These are phyloP conservation scores for Coleophora deauratella DNA, from an alignment of 2,888 invertebrate species.

Conservation along the genomic window DNA sequence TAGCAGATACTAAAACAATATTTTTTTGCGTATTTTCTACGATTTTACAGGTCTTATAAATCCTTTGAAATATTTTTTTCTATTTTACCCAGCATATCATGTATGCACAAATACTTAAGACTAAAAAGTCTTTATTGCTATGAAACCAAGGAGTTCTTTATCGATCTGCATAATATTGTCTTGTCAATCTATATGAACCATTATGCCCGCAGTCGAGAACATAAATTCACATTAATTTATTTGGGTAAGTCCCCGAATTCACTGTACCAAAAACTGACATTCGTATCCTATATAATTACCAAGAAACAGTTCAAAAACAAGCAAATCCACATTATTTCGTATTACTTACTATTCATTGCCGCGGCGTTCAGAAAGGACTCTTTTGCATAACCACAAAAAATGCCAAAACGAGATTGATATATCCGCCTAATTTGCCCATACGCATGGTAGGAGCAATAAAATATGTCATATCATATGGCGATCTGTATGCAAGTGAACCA, in stretches of 20 bases:
- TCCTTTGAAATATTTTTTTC: too few relatives aligned
- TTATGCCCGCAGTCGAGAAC: neutral
- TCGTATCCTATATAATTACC: conserved; percentile 24
- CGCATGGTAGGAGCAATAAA: conserved; percentile 49
- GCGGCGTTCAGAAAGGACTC: conserved; percentile 32
- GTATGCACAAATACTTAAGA: too few relatives aligned
- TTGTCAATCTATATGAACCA: too few relatives aligned
- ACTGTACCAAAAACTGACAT: conserved; percentile 27
- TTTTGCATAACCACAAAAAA: conserved; percentile 29
- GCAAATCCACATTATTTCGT: conserved; percentile 18
- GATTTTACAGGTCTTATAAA: too few relatives aligned
- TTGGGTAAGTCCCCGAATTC: neutral
- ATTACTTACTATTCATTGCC: conserved; percentile 47
- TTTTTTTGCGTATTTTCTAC: too few relatives aligned
- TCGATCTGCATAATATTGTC: too few relatives aligned
- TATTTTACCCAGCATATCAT: too few relatives aligned
- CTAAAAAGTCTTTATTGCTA: too few relatives aligned
- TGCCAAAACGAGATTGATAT: conserved; percentile 54
- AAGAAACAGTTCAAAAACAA: conserved; percentile 9
- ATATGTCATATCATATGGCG: conserved; percentile 67
- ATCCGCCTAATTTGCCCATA: conserved; percentile 70
- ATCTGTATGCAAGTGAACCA: conserved; percentile 49
- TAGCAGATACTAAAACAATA: too few relatives aligned
- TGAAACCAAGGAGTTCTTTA: too few relatives aligned
- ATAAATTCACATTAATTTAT: conserved; percentile 10